A percentile compares a stretch with the other conserved stretches of the same genome.
phyloP scores from a whole-genome alignment of 1,140 invertebrate species.

The Lepidurus packardi region DNA sequence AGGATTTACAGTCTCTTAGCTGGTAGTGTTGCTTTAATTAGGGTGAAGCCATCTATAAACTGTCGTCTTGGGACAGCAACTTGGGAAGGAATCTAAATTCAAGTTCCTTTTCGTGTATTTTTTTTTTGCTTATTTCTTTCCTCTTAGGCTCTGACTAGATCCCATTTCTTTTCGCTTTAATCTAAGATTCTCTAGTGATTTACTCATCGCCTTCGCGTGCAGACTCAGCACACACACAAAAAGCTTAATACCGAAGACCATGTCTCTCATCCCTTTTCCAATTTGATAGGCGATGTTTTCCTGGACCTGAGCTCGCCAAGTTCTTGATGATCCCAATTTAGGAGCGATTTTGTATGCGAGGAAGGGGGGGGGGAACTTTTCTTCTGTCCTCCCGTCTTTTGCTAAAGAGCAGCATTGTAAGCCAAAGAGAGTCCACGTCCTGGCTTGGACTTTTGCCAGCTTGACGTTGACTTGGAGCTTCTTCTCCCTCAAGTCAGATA shows the following conservation, averaged over 20 bases:
- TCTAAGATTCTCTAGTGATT: not conserved
- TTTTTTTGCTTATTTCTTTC: not conserved
- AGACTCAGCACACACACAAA: not conserved
- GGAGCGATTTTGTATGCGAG: slow-evolving; percentile 12
- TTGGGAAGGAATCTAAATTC: not conserved
- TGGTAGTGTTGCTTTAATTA: not conserved
- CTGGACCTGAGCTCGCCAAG: slow-evolving; percentile 13
- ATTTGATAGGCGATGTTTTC: slow-evolving; percentile 10
- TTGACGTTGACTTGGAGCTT: slow-evolving; percentile 9
- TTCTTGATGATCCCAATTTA: slow-evolving; percentile 20
- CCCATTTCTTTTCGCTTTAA: not conserved
- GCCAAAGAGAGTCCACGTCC: no score
- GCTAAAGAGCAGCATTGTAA: not conserved
- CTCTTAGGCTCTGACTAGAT: not conserved
- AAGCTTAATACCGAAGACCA: not conserved
- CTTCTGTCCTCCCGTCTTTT: not conserved
- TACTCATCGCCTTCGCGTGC: not conserved
- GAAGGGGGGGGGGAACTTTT: not conserved
- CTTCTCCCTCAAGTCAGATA: not conserved
- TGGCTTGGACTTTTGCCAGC: not conserved
- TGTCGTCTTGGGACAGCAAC: not conserved
- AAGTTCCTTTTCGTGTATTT: not conserved
- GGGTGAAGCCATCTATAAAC: not conserved
- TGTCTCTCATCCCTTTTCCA: slow-evolving; percentile 4
- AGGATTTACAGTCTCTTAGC: not conserved